These are phyloP conservation scores for Bolborhynchus lineola DNA, from an alignment of 2,113 vertebrate species.

Conservation along the genomic window DNA sequence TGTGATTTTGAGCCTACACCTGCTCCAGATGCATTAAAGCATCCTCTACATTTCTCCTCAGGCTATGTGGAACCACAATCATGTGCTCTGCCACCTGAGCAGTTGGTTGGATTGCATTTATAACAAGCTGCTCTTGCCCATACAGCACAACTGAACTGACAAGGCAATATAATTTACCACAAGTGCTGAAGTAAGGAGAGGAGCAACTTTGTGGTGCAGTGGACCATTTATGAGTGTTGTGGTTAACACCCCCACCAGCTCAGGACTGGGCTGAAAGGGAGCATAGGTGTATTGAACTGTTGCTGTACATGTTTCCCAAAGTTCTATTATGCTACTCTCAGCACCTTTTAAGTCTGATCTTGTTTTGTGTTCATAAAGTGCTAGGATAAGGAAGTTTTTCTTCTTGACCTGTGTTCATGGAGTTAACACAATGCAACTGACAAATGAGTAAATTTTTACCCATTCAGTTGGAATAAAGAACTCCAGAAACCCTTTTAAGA, in stretches of 20 bases:
- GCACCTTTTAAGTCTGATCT: background rate
- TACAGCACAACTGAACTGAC: background rate
- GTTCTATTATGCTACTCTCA: background rate
- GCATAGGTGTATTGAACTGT: background rate
- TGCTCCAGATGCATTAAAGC: background rate
- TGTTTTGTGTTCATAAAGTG: background rate
- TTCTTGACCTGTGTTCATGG: background rate
- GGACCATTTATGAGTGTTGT: background rate
- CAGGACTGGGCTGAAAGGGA: background rate
- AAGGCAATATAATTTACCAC: background rate
- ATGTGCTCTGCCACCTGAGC: background rate
- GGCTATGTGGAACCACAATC: background rate
- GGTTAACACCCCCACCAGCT: background rate
- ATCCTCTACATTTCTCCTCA: background rate
- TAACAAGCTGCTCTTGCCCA: background rate
- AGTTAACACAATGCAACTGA: background rate
- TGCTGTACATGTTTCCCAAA: background rate
- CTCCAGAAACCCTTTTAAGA: background rate
- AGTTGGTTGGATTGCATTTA: background rate
- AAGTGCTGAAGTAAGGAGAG: background rate
- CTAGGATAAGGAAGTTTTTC: background rate
- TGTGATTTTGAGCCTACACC: background rate
- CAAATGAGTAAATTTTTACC: background rate
- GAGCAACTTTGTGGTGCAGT: accelerated
- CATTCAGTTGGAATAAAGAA: background rate